Evolutionary conservation across 2,113 vertebrate genomes (phyloP), one percentile per base, ranked within the genome.

Genomic region (Machaerirhynchus nigripectus): DNA sequence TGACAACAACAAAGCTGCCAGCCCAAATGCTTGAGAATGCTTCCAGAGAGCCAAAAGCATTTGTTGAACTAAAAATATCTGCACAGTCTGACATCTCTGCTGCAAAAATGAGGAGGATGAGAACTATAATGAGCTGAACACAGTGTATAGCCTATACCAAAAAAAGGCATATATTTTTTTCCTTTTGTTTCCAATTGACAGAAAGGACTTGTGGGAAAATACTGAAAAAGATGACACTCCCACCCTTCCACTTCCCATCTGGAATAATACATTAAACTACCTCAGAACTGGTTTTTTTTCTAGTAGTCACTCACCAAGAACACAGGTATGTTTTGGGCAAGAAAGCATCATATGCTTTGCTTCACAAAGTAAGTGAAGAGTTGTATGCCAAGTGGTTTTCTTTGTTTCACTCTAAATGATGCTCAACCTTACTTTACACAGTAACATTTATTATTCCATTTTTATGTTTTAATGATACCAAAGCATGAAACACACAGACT

Each of bases 41-140:
- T 95, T 46, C 69, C 69, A 91, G 83, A 53, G 49, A 95, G 21
- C 20, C 69, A 93, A 53, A 91, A 91, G 11, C 12, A 21, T 60
- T 84, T 84, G 24, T n/a, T 84, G 71, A 95, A 18, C 68, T 85
- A 97, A 96, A 96, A 86, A 59, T 93, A 96, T 59, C 63, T 92
- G 50, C 37, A 61, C 23, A 92, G 75, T 96, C 94, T 96, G 91
- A 96, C 96, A 93, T 90, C 18, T 92, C 73, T 94, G 50, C 79
- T 87, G 65, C 83, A 94, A 91, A 84, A 96, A 89, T 89, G 85
- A 96, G 59, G 55, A 79, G 15, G 44, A 90, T 67, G 49, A 94
- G 42, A 30, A 47, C 26, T 71, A 30, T 86, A 78, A 68, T 85
- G 59, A 96, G 78, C 22, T 81, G 44, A 60, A 42, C 89, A 87